Evolutionary conservation across 2,797 vertebrate genomes (phyloP).

Genomic region (Esox lucius): DNA sequence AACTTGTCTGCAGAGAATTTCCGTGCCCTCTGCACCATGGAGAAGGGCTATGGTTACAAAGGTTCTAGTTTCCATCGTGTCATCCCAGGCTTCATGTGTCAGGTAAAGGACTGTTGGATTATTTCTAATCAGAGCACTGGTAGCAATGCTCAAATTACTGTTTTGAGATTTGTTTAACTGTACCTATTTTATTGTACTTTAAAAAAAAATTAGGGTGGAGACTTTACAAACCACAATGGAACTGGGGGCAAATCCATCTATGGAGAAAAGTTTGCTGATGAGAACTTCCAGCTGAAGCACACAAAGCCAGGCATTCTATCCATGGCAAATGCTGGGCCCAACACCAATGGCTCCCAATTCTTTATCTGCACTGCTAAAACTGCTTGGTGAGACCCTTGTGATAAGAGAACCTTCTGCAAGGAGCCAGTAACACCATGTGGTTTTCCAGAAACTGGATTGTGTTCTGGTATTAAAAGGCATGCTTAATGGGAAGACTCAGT

Average conservation of each 20-base stretch:
- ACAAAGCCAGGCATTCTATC: conserved; percentile 79
- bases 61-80: conserved; percentile 75
- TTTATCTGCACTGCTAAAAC: conserved; percentile 89
- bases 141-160: background rate
- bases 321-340: conserved; percentile 93
- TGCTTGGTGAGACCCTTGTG: conserved; percentile 73
- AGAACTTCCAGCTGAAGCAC: conserved; percentile 90
- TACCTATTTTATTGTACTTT: background rate
- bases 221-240: conserved; percentile 93
- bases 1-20: conserved; percentile 67
- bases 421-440: no score
- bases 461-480: no score
- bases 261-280: conserved; percentile 87
- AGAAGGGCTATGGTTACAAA: conserved; percentile 75
- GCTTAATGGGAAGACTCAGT: no score
- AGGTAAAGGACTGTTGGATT: conserved; percentile 56
- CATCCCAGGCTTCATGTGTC: conserved; percentile 76
- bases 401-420: no score
- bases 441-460: no score
- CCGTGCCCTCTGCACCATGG: conserved; percentile 71
- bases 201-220: conserved; percentile 81
- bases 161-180: background rate
- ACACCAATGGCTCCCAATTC: conserved; percentile 94
- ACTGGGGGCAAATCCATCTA: conserved; percentile 97
- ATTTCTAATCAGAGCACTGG: background rate